Conservation (phyloP, 2,888 invertebrate species). For the Adineta ricciae region DNA sequence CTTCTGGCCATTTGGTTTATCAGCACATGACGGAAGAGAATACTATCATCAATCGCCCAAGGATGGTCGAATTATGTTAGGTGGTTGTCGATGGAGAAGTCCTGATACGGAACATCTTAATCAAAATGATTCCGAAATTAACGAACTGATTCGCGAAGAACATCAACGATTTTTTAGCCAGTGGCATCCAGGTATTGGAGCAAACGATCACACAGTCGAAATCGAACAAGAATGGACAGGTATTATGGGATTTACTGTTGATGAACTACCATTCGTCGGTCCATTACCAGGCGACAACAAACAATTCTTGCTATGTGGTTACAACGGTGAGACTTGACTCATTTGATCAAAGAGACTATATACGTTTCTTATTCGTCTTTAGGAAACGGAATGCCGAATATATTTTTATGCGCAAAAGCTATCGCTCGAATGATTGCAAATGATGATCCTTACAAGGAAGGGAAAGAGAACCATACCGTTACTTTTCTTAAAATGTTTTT, state of each 20-base stretch:
- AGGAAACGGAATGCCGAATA: not conserved
- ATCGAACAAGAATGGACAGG: constrained; percentile 11
- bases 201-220: not conserved
- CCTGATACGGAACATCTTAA: not conserved
- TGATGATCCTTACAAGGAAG: no score
- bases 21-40: not conserved
- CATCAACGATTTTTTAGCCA: no score
- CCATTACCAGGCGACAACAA: not conserved
- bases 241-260: not conserved
- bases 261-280: not conserved
- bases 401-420: not conserved
- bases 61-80: no score
- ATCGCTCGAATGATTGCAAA: no score
- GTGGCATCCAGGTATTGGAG: no score
- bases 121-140: not conserved
- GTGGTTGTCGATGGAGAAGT: no score
- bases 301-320: not conserved
- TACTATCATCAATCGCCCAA: not conserved
- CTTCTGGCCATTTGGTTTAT: no score
- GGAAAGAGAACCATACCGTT: no score
- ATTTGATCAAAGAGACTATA: not conserved
- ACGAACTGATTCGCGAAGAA: no score
- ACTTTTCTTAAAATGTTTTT: no score
- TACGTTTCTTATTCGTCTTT: no score
- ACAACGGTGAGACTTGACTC: not conserved